Percentiles rank a stretch among this genome's conserved stretches.
These are phyloP conservation scores for Drosophila pallidifrons DNA, from an alignment of 1,140 invertebrate species.

Conservation along the genomic window DNA sequence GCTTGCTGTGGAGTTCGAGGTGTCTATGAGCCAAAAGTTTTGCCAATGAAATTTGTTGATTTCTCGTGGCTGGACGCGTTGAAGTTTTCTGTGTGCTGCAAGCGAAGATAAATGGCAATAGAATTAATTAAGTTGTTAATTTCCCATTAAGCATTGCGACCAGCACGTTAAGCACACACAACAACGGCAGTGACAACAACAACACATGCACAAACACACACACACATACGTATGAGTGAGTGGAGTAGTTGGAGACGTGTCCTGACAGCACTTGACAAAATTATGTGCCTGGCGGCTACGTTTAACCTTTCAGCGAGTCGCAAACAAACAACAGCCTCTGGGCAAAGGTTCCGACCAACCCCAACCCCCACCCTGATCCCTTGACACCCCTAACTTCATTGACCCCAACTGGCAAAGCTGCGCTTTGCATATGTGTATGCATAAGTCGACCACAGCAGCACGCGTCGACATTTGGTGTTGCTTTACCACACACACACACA, in stretches of 20 bases:
- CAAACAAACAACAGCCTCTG: conserved; percentile 60
- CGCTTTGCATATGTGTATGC: conserved; percentile 32
- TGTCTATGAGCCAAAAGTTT: conserved; percentile 57
- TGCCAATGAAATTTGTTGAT: conserved; percentile 77
- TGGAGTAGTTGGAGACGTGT: conserved; percentile 39
- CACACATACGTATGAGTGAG: conserved; percentile 29
- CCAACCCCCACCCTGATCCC: conserved; percentile 11
- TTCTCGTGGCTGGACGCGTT: conserved; percentile 51
- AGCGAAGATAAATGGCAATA: conserved; percentile 80
- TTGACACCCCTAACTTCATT: no score
- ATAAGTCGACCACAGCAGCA: conserved; percentile 60
- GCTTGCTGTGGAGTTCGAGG: background rate
- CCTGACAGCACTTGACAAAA: conserved; percentile 79
- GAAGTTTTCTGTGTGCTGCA: conserved; percentile 52
- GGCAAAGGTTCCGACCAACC: conserved; percentile 15
- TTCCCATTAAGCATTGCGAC: conserved; percentile 74
- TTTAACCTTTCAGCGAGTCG: conserved; percentile 72
- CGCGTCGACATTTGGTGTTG: conserved; percentile 76
- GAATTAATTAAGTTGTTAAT: conserved; percentile 84
- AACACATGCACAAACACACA: background rate
- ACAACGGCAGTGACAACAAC: conserved; percentile 21
- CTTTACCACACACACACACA: conserved; percentile 40
- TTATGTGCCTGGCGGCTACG: conserved; percentile 73
- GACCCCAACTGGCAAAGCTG: conserved; percentile 14
- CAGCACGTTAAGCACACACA: conserved; percentile 62